Conservation (phyloP, 2,113 vertebrate species). For the Pteropus alecto region DNA sequence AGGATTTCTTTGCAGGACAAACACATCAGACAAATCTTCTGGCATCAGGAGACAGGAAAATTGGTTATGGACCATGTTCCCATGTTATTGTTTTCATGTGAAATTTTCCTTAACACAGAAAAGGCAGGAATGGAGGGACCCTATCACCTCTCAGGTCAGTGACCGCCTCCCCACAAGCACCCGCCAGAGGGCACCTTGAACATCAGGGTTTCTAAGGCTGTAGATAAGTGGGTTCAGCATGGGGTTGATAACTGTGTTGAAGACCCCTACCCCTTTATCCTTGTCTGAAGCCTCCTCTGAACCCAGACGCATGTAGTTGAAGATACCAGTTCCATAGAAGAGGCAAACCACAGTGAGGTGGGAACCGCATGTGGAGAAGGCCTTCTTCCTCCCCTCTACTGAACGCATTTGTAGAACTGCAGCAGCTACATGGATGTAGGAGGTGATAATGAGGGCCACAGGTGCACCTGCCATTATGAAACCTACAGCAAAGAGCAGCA, state of each 20-base stretch:
- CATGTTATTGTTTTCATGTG: background rate
- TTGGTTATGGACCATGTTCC: background rate
- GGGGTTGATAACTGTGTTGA: conserved; percentile 71
- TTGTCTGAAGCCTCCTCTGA: conserved; percentile 60
- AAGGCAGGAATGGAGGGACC: background rate
- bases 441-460: conserved; percentile 15
- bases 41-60: too few relatives aligned
- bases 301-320: conserved; percentile 70
- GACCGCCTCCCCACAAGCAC: background rate
- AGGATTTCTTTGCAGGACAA: background rate
- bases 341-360: conserved; percentile 66
- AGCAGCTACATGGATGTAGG: conserved; percentile 40
- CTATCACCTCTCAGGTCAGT: background rate
- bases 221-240: conserved; percentile 73
- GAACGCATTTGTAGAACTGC: conserved; percentile 46
- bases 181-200: conserved; percentile 46
- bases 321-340: conserved; percentile 70
- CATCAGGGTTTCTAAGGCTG: conserved; percentile 65
- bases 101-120: background rate
- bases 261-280: conserved; percentile 65
- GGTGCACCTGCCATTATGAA: conserved; percentile 61
- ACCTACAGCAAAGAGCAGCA: background rate
- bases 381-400: conserved; percentile 44
- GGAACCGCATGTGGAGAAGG: conserved; percentile 68
- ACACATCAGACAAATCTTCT: too few relatives aligned